Percentiles rank a stretch among this genome's conserved stretches.
These are phyloP conservation scores for Coecobrya sp. DNA, from an alignment of 2,888 invertebrate species.

Conservation along the genomic window DNA sequence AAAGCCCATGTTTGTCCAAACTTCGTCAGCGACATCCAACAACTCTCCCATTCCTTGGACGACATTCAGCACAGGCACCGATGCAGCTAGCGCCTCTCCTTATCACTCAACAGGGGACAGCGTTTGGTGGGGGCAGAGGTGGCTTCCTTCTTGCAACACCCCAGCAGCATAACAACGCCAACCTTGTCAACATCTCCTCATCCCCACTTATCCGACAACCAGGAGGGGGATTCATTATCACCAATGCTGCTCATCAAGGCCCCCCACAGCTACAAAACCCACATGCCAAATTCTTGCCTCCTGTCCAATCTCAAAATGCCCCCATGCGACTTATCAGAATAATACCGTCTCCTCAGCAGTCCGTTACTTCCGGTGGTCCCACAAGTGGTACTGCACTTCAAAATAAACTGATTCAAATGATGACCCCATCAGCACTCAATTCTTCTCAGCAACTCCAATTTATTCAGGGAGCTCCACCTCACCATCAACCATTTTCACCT, in stretches of 20 bases:
- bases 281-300: neutral
- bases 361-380: neutral
- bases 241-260: neutral
- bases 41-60: neutral
- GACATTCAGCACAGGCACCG: neutral
- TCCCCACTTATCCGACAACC: neutral
- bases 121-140: no score
- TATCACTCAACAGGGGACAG: neutral
- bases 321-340: neutral
- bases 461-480: no score
- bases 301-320: neutral
- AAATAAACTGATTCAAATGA: neutral
- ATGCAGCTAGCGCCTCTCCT: neutral
- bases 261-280: neutral
- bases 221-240: no score
- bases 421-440: no score
- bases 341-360: neutral
- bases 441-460: no score
- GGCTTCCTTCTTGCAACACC: neutral
- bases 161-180: neutral
- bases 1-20: neutral
- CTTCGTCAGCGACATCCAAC: neutral
- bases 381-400: neutral
- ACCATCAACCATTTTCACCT: no score
- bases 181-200: neutral